Base-by-base conservation (phyloP, 2,888 invertebrate genomes). In the Stegophylla sp. region DNA sequence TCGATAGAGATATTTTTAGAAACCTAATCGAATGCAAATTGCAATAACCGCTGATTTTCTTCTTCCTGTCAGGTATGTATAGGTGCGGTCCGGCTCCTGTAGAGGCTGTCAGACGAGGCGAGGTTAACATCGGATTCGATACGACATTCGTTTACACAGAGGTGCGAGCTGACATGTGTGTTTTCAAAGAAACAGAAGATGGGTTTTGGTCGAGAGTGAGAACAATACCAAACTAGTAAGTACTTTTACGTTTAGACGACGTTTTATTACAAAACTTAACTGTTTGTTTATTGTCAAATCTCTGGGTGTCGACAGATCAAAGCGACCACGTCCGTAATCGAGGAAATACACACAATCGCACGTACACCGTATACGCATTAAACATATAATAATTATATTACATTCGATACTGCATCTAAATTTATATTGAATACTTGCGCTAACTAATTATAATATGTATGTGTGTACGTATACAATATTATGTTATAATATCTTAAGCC, bases 111-210 rank as follows among this genome's bases (percentile, higher is more conserved):
- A 89, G 91, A 71, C 89, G 90, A 34, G 93, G 93, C 0, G 91
- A 92, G 86, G 91, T 93, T 26, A 92, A 92, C 75, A 90, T 91
- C 85, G 89, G 90, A 82, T 92, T 91, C 85, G 93, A 94, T 85
- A 91, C 92, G 0, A 91, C 91, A 1, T 93, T 93, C 86, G 90
- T 93, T 83, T 93, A 92, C 86, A 90, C 92, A 67, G 92, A 93
- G 87, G 90, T 94, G 15, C 93, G 94, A 85, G 92, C 93, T 5
- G 93, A 94, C 86, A 87, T 91, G 61, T 90, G 92, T 83, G 91
- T 92, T 87, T 93, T 92, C 89, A 90, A 91, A 86, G 90, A 91
- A 85, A 91, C 92, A 85, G 89, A 90, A 66, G 88, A 89, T 85
- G 90, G 91, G 1, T 90, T 91, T 85, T 91, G 91, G 90, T 91